These are phyloP conservation scores for Protobothrops mucrosquamatus DNA, from an alignment of 2,113 vertebrate species.

Conservation along the genomic window DNA sequence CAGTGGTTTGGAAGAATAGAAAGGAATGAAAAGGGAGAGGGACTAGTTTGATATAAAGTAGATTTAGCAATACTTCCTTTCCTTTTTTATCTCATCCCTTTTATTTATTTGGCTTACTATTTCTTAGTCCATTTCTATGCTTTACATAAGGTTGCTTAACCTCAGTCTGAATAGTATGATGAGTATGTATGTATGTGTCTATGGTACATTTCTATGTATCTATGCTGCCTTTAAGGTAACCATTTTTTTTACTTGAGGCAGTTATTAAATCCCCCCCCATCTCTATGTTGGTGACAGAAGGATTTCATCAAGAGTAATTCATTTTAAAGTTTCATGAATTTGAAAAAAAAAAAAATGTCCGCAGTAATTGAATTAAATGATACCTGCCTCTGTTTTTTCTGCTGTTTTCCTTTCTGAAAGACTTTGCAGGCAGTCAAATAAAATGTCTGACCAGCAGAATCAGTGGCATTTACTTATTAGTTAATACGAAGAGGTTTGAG, in stretches of 20 bases:
- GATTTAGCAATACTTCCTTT: background rate
- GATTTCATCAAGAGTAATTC: background rate
- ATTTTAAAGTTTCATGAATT: background rate
- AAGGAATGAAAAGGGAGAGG: background rate
- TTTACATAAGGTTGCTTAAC: background rate
- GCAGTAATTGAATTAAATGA: background rate
- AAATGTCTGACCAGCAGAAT: background rate
- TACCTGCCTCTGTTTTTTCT: background rate
- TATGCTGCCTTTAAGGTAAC: background rate
- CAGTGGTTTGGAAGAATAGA: background rate
- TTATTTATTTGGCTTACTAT: background rate
- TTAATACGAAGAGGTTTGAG: background rate
- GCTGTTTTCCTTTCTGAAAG: background rate
- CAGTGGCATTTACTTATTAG: background rate
- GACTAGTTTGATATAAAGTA: background rate
- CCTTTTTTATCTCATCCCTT: background rate
- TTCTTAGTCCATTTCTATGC: background rate
- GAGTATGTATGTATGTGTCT: background rate
- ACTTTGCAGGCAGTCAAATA: background rate
- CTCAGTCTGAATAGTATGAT: background rate
- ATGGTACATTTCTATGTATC: background rate
- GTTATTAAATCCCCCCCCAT: background rate
- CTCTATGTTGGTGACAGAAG: background rate
- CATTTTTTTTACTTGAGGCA: background rate
- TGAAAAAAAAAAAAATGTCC: background rate